Conservation (phyloP, 2,113 vertebrate genomes). For the Equus quagga region DNA sequence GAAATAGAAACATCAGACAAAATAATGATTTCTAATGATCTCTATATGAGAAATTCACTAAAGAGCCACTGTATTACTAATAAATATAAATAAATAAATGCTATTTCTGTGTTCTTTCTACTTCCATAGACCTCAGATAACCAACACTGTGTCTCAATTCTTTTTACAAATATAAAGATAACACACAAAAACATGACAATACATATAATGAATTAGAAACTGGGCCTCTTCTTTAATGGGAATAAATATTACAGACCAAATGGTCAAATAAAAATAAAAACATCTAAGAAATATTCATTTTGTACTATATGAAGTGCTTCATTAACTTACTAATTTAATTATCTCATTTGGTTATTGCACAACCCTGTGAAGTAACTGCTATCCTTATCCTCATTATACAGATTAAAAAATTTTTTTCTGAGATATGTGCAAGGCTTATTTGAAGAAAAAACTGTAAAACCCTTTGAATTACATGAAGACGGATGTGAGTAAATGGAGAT, state of each 20-base stretch:
- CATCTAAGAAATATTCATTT: background rate
- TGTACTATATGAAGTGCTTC: background rate
- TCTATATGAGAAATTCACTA: background rate
- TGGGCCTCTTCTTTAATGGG: background rate
- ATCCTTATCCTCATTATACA: background rate
- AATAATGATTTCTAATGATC: background rate
- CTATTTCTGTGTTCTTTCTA: background rate
- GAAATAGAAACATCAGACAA: background rate
- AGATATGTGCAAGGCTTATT: background rate
- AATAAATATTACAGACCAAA: background rate
- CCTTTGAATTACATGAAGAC: background rate
- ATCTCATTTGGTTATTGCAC: background rate
- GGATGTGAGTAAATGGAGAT: background rate
- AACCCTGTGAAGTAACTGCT: background rate
- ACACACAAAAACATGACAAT: too few relatives aligned
- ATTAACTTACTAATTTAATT: background rate
- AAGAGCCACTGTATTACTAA: background rate
- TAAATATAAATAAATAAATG: background rate
- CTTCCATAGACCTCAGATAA: background rate
- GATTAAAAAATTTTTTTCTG: background rate
- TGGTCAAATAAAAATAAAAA: background rate
- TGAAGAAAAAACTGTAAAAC: background rate
- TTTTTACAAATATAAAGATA: background rate
- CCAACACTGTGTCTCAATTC: background rate
- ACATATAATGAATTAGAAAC: background rate